Base-by-base conservation (phyloP, 2,113 vertebrate species). In the Hippocampus guttulatus region DNA sequence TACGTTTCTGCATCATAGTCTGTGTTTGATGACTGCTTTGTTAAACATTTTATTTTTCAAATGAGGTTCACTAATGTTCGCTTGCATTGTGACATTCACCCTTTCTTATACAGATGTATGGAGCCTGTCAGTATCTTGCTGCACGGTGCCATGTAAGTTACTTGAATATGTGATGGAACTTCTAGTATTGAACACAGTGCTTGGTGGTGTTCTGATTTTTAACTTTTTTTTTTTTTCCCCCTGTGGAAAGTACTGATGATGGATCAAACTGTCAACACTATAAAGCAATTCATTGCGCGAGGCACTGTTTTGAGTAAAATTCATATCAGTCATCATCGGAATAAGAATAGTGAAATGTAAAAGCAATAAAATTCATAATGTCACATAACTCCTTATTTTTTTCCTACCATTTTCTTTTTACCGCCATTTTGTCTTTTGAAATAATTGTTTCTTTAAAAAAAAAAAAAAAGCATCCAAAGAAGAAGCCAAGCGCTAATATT, bases 121-220 rank as follows among this genome's bases (percentile, higher is more conserved):
- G 94, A 85, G 95, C 97, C 0, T 99, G 97, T 90, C 95, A 97
- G 77, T 99, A 97, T 91, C 95, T 99, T 81, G 97, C 97, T 87
- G 97, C 97, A 81, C 93, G 94, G 85, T 99, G 97, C 87, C 97
- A 99, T 66, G 97, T 98, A 89, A 97, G 97, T 98, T 38, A 27
- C 27, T 61, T 8, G 8, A 55, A 73, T n/a, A 18, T 38, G 8
- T 3, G 27, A 2, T 7, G 25, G 14, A 60, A 57, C 23, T 21
- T 57, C 55, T 25, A 25, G n/a, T 14, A 11, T 27, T 3, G 12
- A 58, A 16, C 57, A 2, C 57, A 60, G 18, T 30, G 30, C n/a
- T 27, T 27, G 14, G 4, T 1, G 12, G 16, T 27, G 5, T 62
- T 30, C 2, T 83, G 66, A n/a, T 51, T 49, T 49, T 49, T 1